Base-by-base conservation (phyloP, 2,888 invertebrate species). In the Ornithoptera alexandrae region DNA sequence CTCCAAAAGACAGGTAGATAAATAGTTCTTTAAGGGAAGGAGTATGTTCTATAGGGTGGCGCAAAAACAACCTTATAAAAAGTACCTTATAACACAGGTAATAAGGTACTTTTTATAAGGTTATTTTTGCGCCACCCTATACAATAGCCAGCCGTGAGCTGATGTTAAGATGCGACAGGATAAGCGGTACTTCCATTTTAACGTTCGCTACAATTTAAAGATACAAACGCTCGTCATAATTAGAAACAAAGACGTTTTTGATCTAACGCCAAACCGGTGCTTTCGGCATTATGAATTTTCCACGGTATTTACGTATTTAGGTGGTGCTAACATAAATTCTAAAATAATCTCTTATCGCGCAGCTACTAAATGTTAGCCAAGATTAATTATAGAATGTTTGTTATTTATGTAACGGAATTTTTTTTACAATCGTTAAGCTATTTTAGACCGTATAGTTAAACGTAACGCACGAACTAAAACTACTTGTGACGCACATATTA, bases 321-420 rank as follows among this genome's bases (percentile, higher is more conserved):
- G 6, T 57, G 56, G 6, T 57, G 18, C 57, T 46, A 58, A 62
- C 46, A n/a, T 60, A n/a, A 8, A 62, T 58, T 59, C 59, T 62
- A 62, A 62, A 69, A 66, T 66, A 69, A 46, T 30, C 50, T 18
- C 42, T 30, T 42, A 69, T 36, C 24, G 39, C 58, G 39, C 50
- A n/a, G 59, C 56, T 57, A 57, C 56, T 53, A 64, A 53, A 68
- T 53, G 59, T 60, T 46, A 63, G 39, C 39, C 68, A 63, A 68
- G 39, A 63, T 53, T 39, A 50, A 63, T 59, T 63, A 62, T 67
- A 67, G 62, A 60, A 61, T 53, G 50, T 46, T 65, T n/a, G 58
- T 12, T 46, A 22, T n/a, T 18, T 18, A 22, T 20, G 39, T 39
- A 46, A 50, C 36, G 22, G 65, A 42, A 58, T 46, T 15, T 30